phyloP scores from a whole-genome alignment of 92 coral and sea anemone species.

The Siderastrea radians region DNA sequence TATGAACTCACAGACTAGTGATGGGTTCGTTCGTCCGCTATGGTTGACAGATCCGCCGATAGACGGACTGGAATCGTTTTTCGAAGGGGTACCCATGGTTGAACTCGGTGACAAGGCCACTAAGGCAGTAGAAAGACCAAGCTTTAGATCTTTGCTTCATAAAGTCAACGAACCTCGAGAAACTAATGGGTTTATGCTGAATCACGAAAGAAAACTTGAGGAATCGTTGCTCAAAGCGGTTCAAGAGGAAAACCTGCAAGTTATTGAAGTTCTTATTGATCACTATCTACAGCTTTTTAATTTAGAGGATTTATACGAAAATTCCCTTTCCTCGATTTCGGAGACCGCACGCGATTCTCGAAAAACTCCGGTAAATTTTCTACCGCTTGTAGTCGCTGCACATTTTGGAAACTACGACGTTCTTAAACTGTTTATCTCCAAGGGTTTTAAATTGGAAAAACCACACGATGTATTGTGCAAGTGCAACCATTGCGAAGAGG shows the following conservation, averaged over 20 bases:
- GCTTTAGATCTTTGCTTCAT: slow-evolving; percentile 24
- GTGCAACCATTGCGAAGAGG: slow-evolving; percentile 85
- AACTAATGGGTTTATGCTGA: slow-evolving; percentile 78
- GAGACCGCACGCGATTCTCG: slow-evolving; percentile 29
- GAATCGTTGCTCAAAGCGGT: slow-evolving; percentile 84
- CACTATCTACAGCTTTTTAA: slow-evolving; percentile 78
- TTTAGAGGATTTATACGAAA: slow-evolving; percentile 56
- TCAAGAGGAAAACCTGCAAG: slow-evolving; percentile 73
- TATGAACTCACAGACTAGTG: slow-evolving; percentile 21
- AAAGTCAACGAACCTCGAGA: slow-evolving; percentile 60
- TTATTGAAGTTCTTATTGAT: slow-evolving; percentile 76
- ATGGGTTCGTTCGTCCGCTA: slow-evolving; percentile 78
- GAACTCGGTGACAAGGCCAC: slow-evolving; percentile 5
- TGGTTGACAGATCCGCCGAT: slow-evolving; percentile 67
- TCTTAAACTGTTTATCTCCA: slow-evolving; percentile 79
- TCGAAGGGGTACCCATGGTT: slow-evolving; percentile 54
- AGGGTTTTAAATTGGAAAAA: slow-evolving; percentile 87
- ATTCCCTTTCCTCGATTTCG: slow-evolving; percentile 8
- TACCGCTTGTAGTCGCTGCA: slow-evolving; percentile 93
- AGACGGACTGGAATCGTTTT: slow-evolving; percentile 44
- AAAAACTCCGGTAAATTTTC: slow-evolving; percentile 73
- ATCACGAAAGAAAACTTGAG: slow-evolving; percentile 81
- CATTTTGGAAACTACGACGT: slow-evolving; percentile 93
- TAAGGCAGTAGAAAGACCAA: slow-evolving; percentile 16
- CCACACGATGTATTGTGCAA: slow-evolving; percentile 92